phyloP scores from a whole-genome alignment of 2,888 invertebrate genomes.

The Microctonus aethiopoides region DNA sequence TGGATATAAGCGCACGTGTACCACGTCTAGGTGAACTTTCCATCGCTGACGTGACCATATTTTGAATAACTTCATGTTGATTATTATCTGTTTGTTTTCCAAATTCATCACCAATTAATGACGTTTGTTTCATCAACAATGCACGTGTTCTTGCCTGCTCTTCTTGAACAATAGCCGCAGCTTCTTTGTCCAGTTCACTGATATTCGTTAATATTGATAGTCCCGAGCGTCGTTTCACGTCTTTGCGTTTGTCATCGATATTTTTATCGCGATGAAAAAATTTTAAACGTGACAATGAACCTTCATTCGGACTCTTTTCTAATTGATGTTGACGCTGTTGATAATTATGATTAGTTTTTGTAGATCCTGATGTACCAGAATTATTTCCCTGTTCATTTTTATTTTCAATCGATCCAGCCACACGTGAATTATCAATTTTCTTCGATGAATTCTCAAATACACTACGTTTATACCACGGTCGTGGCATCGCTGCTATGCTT shows the following conservation, averaged over 20 bases:
- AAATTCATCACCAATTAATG: slow-evolving; percentile 31
- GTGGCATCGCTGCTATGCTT: slow-evolving; percentile 63
- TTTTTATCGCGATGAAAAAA: slow-evolving; percentile 57
- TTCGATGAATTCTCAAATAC: slow-evolving; percentile 63
- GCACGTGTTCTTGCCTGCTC: slow-evolving; percentile 65
- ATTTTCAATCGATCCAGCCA: background rate
- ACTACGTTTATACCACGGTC: slow-evolving; percentile 76
- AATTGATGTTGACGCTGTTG: background rate
- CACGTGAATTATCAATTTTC: slow-evolving; percentile 22
- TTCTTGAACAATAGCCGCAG: slow-evolving; percentile 78
- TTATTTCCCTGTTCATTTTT: no score
- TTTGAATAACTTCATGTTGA: slow-evolving; percentile 53
- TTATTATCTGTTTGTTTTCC: slow-evolving; percentile 45
- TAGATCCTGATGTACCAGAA: background rate
- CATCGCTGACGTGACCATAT: slow-evolving; percentile 55
- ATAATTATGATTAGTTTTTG: background rate
- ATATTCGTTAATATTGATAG: slow-evolving; percentile 78
- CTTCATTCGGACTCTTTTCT: slow-evolving; percentile 50
- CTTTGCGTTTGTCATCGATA: slow-evolving; percentile 55
- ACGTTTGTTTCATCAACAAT: slow-evolving; percentile 52
- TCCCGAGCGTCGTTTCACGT: slow-evolving; percentile 71
- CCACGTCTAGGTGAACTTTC: slow-evolving; percentile 57
- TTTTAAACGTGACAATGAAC: slow-evolving; percentile 68
- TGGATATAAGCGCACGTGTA: slow-evolving; percentile 72
- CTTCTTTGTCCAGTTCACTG: slow-evolving; percentile 83